Evolutionary conservation across 64 coral and sea anemone species (phyloP), one percentile per base, ranked within the genome.

Genomic region (Dendrophyllia cribrosa): DNA sequence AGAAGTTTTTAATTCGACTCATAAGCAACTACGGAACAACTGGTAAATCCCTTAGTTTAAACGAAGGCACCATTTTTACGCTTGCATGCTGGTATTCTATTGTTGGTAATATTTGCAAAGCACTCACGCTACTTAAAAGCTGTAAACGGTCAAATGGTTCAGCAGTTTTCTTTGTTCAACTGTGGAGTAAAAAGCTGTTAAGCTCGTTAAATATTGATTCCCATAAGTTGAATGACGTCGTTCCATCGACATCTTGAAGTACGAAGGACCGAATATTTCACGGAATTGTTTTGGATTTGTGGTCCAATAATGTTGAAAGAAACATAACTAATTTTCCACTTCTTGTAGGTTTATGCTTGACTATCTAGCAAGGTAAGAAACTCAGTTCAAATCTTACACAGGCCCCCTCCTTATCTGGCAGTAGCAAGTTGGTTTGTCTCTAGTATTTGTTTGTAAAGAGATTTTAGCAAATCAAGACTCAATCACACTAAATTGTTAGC

Each of bases 41-140:
- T 64, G 19, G 61, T 6, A 64, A 64, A 5, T 19, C 4, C 13
- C 13, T 8, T 17, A 19, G 17, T 15, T 64, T 20, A 17, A 19
- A 64, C 61, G 13, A 5, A 19, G 5, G 61, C 13, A 64, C 9
- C 19, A 58, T 19, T 43, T 16, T 4, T 72, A 44, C 9, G 4
- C 13, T 72, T 14, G 13, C 43, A 10, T 77, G 21, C 75, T 17
- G 48, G 75, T 77, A 77, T 4, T 23, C 3, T 23, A 77, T 77
- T 77, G 75, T 77, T 77, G 75, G 75, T 77, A 2, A 52, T 9
- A 44, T 56, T 55, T 25, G 7, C 50, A 77, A 52, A 77, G 51
- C 75, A 55, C 51, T 16, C 7, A 74, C 44, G 24, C 34, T 6
- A 47, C 26, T 47, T 46, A 19, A 13, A 45, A 47, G 13, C 17